These are phyloP conservation scores for Zhengitettix transpicula DNA, from an alignment of 2,888 invertebrate species.

Conservation along the genomic window DNA sequence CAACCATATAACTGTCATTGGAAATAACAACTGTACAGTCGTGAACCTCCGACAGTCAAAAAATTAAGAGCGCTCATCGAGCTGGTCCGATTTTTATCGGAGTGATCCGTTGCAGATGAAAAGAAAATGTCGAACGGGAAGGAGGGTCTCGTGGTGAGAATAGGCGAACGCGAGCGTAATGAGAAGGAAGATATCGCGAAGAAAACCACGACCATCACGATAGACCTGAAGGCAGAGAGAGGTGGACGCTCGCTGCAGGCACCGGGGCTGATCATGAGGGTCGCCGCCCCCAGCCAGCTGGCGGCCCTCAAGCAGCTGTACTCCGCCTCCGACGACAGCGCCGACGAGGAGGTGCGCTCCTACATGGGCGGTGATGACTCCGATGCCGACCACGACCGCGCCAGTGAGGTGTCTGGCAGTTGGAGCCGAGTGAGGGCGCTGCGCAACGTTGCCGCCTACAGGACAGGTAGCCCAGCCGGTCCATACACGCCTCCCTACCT, in stretches of 20 bases:
- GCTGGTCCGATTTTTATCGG: background rate
- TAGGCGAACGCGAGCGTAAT: slow-evolving; percentile 22
- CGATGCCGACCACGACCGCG: slow-evolving; percentile 5
- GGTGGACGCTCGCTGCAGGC: slow-evolving; percentile 1
- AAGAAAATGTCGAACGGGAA: slow-evolving; percentile 22
- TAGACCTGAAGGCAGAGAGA: background rate
- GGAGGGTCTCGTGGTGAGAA: slow-evolving; percentile 28
- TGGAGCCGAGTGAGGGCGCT: slow-evolving; percentile 37
- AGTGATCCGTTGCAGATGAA: slow-evolving; percentile 20
- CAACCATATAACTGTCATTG: too few species aligned
- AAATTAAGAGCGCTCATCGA: background rate
- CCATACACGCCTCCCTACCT: too few species aligned
- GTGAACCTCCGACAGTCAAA: too few species aligned
- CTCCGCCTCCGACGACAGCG: slow-evolving; percentile 28
- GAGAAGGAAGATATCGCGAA: background rate
- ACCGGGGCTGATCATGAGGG: slow-evolving; percentile 10
- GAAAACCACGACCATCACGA: slow-evolving; percentile 13
- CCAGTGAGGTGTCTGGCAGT: slow-evolving; percentile 32
- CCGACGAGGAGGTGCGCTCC: slow-evolving; percentile 42
- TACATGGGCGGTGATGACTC: slow-evolving; percentile 27
- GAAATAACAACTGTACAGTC: too few species aligned
- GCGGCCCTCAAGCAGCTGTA: slow-evolving; percentile 27
- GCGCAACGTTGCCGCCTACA: too few species aligned
- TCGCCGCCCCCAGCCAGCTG: slow-evolving; percentile 15
- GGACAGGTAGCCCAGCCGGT: too few species aligned